These are phyloP conservation scores for Bucorvus abyssinicus DNA, from an alignment of 2,797 vertebrate genomes.

Conservation along the genomic window DNA sequence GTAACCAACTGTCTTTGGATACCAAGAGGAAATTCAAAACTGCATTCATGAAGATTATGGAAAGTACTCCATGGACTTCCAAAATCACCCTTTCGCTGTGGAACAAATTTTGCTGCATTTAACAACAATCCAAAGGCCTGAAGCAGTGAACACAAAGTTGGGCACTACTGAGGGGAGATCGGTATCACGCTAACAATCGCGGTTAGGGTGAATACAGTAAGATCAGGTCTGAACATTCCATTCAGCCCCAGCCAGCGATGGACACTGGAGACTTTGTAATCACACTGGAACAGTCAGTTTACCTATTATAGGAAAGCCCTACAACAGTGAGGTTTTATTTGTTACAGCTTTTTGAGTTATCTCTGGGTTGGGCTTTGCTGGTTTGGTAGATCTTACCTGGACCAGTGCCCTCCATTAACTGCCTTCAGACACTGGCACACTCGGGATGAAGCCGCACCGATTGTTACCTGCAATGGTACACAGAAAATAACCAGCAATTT, in stretches of 20 bases:
- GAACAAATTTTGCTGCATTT: not conserved
- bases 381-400: not conserved
- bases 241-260: not conserved
- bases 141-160: not conserved
- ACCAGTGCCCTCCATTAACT: not conserved
- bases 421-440: not conserved
- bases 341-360: not conserved
- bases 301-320: not conserved
- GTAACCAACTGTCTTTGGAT: not conserved
- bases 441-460: not conserved
- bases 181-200: not conserved
- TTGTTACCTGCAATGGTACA: not conserved
- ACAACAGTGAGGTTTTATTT: not conserved
- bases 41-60: not conserved
- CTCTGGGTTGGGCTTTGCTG: not conserved
- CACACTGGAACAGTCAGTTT: accelerated
- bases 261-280: not conserved
- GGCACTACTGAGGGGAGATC: not conserved
- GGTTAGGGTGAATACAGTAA: not conserved
- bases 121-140: not conserved
- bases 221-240: not conserved
- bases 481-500: not conserved
- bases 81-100: not conserved
- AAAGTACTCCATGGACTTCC: not conserved
- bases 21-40: not conserved